These are phyloP conservation scores for Champsocephalus esox DNA, from an alignment of 2,797 vertebrate genomes.

Conservation along the genomic window DNA sequence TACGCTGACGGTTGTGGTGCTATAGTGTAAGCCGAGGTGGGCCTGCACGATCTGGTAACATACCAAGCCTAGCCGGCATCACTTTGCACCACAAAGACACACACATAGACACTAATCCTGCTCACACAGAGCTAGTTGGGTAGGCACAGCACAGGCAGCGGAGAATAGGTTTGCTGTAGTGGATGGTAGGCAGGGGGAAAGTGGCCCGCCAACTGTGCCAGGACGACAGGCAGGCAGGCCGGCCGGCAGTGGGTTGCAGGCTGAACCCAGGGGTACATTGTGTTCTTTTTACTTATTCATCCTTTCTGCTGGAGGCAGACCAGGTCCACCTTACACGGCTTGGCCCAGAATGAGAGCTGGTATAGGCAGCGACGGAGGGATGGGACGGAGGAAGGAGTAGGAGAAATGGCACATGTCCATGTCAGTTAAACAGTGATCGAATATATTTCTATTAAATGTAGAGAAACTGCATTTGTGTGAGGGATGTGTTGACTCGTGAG, in stretches of 20 bases:
- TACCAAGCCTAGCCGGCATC: conserved; percentile 55
- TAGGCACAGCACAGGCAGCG: conserved; percentile 52
- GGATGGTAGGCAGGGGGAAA: conserved; percentile 59
- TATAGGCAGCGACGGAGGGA: conserved; percentile 54
- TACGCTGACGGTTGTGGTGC: conserved; percentile 39
- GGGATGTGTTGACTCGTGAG: conserved; percentile 2
- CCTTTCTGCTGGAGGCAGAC: conserved; percentile 73
- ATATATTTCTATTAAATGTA: conserved; percentile 41
- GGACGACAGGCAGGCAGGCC: conserved; percentile 55
- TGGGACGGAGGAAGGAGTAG: conserved; percentile 43
- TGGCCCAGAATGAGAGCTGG: conserved; percentile 61
- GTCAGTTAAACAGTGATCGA: conserved; percentile 44
- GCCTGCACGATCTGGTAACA: conserved; percentile 75
- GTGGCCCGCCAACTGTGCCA: conserved; percentile 67
- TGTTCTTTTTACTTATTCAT: conserved; percentile 85
- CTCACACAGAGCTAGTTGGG: conserved; percentile 55
- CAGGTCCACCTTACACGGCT: conserved; percentile 71
- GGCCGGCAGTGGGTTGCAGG: conserved; percentile 67
- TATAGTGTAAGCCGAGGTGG: conserved; percentile 74
- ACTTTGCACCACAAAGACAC: conserved; percentile 60
- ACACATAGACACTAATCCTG: conserved; percentile 37
- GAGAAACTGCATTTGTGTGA: not conserved
- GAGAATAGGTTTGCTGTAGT: conserved; percentile 62
- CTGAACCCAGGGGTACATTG: conserved; percentile 79
- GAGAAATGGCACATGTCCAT: conserved; percentile 43